Conservation (phyloP, 2,888 invertebrate species). For the Margaritifera margaritifera region DNA sequence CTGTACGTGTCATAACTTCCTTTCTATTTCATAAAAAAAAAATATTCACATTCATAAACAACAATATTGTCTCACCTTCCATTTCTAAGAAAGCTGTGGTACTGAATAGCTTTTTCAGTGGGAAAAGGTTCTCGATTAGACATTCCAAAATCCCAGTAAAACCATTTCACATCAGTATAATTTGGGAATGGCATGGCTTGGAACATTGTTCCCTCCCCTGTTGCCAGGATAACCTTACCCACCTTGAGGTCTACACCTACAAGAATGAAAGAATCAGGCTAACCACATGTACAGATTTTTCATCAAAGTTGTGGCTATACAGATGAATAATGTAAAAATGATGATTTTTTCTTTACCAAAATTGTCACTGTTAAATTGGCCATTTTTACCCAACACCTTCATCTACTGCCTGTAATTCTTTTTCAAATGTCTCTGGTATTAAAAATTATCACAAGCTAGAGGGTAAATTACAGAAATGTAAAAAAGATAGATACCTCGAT, state of each 20-base stretch:
- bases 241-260: slow-evolving; percentile 43
- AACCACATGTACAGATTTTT: not conserved
- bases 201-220: slow-evolving; percentile 25
- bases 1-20: too few relatives aligned
- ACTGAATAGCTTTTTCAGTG: not conserved
- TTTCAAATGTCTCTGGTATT: too few relatives aligned
- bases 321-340: too few relatives aligned
- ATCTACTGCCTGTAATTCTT: too few relatives aligned
- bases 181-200: slow-evolving; percentile 22
- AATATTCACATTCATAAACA: too few relatives aligned
- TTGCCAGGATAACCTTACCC: slow-evolving; percentile 18
- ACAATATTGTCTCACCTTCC: slow-evolving; percentile 7
- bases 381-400: too few relatives aligned
- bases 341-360: too few relatives aligned
- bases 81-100: slow-evolving; percentile 5
- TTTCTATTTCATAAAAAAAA: too few relatives aligned
- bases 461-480: too few relatives aligned
- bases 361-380: too few relatives aligned
- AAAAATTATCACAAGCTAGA: too few relatives aligned
- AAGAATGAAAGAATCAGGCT: slow-evolving; percentile 2
- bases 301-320: not conserved
- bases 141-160: slow-evolving; percentile 24
- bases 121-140: not conserved
- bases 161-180: slow-evolving; percentile 15
- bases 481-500: too few relatives aligned